Base-by-base conservation (phyloP, 1,140 invertebrate species). In the Stegodyphus mimosarum region DNA sequence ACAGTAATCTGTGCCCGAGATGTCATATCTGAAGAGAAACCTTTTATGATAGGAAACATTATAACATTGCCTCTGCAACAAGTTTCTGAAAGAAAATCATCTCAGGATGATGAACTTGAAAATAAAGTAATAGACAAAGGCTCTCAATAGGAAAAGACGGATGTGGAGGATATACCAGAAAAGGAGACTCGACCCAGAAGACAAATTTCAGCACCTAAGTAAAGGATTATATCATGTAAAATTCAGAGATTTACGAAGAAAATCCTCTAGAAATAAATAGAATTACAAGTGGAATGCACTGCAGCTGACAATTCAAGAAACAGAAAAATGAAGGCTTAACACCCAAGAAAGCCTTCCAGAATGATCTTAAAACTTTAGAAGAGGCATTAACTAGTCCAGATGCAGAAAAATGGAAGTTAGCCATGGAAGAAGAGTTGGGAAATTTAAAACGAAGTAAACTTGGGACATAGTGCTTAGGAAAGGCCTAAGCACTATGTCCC, bases 401-500 rank as follows among this genome's bases (percentile, higher is more conserved):
- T 48, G 17, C 4, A 63, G 84, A 72, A 52, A 18, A 74, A 33
- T 86, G 87, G 87, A 48, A 51, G n/a, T 6, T 11, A 73, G 87
- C 81, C 6, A 88, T 88, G 63, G 7, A 75, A n/a, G 79, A 81
- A 49, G 86, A 88, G 74, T 9, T 86, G 33, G 17, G 77, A 1
- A 69, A 70, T 10, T 50, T 87, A n/a, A 72, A 73, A 66, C 17
- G 69, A 51, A 85, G 69, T 60, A 7, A 2, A 87, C 75, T 5
- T 87, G 75, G 75, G 33, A 52, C 33, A 4, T 67, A 9, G 55
- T 83, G 5, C 15, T n/a, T n/a, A n/a, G n/a, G n/a, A n/a, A n/a
- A n/a, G n/a, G n/a, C n/a, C n/a, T n/a, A n/a, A n/a, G n/a, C n/a
- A n/a, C n/a, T n/a, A n/a, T n/a, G n/a, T n/a, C n/a, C n/a, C n/a